Percentiles rank a stretch among this genome's conserved stretches.
phyloP scores from a whole-genome alignment of 2,888 invertebrate species.

The Sesamia inferens region DNA sequence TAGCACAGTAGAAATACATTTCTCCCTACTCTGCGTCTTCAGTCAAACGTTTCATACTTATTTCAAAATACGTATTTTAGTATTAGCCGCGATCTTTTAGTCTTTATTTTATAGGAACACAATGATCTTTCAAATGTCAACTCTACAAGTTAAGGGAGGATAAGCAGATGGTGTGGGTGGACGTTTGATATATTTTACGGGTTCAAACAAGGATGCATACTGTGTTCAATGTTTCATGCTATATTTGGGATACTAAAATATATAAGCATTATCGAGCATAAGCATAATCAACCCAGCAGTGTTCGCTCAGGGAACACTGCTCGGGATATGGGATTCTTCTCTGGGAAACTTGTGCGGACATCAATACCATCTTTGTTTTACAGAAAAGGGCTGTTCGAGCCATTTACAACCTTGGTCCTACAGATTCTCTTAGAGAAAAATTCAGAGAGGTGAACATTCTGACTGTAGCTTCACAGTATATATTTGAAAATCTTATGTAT shows the following conservation, averaged over 20 bases:
- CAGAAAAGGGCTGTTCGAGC: too few species aligned
- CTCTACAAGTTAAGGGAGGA: conserved; percentile 50
- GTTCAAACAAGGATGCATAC: conserved; percentile 55
- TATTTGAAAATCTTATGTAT: too few species aligned
- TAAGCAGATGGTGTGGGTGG: conserved; percentile 53
- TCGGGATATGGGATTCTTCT: too few species aligned
- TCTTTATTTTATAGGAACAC: neutral
- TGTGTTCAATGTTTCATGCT: neutral
- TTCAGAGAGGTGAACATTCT: too few species aligned
- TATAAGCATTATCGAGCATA: neutral
- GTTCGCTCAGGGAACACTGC: too few species aligned
- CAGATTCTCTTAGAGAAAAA: too few species aligned
- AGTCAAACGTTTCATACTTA: neutral
- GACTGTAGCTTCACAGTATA: too few species aligned
- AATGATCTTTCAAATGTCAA: conserved; percentile 21
- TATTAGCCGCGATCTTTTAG: neutral
- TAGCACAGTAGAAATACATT: too few species aligned
- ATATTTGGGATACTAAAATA: neutral
- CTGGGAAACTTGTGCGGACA: too few species aligned
- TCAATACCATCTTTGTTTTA: too few species aligned
- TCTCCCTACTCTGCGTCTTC: too few species aligned
- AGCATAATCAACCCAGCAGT: neutral
- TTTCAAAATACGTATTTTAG: neutral
- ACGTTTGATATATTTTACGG: conserved; percentile 77
- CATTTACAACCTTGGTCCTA: too few species aligned